Evolutionary conservation across 2,797 vertebrate species (phyloP).

Genomic region (Sebastes vulpes): DNA sequence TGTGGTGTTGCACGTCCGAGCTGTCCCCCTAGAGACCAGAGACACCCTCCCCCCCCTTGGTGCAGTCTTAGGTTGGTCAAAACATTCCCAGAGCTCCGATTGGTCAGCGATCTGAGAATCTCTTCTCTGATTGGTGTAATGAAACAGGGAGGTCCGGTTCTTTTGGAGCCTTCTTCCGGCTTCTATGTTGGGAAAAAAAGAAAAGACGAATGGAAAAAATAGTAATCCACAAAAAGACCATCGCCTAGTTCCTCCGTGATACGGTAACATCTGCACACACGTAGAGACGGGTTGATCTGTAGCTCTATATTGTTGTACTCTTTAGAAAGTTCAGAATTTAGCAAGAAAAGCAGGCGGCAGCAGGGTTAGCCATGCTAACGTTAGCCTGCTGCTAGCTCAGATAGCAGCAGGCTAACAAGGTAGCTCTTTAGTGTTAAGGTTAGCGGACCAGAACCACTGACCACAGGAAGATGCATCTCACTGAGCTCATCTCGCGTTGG

Average conservation of each 20-base stretch:
- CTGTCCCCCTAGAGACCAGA: not conserved
- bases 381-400: slow-evolving; percentile 73
- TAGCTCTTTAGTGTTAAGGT: slow-evolving; percentile 55
- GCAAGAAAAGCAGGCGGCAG: slow-evolving; percentile 31
- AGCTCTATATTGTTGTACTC: not conserved
- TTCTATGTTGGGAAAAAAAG: slow-evolving; percentile 82
- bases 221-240: slow-evolving; percentile 72
- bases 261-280: slow-evolving; percentile 65
- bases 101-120: slow-evolving; percentile 17
- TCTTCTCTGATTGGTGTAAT: slow-evolving; percentile 60
- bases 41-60: not conserved
- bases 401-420: slow-evolving; percentile 57
- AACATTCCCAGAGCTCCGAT: slow-evolving; percentile 21
- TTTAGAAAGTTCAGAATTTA: slow-evolving; percentile 34
- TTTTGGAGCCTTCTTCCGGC: slow-evolving; percentile 78
- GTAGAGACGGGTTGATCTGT: not conserved
- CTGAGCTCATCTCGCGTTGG: not conserved
- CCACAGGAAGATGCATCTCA: not conserved
- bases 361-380: slow-evolving; percentile 47
- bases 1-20: not conserved
- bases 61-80: slow-evolving; percentile 6
- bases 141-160: slow-evolving; percentile 22
- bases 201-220: slow-evolving; percentile 86
- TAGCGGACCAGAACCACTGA: not conserved
- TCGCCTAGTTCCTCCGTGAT: slow-evolving; percentile 47